These are phyloP conservation scores for Tuta absoluta DNA, from an alignment of 2,888 invertebrate genomes.

Conservation along the genomic window DNA sequence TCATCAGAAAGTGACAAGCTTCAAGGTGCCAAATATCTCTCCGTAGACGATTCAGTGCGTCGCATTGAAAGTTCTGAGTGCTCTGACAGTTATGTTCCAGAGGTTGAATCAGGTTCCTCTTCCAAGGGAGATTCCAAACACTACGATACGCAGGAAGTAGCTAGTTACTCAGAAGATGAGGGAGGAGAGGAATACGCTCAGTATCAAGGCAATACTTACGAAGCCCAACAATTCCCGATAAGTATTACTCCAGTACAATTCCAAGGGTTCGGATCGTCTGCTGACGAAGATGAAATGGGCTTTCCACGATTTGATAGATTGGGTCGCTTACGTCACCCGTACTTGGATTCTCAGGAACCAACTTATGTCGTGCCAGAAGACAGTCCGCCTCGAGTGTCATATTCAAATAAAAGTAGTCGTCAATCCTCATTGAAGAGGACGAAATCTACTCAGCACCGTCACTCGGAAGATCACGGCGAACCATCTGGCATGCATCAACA, in stretches of 20 bases:
- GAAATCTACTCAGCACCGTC: conserved; percentile 66
- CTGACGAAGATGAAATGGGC: conserved; percentile 85
- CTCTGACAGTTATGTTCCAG: conserved; percentile 86
- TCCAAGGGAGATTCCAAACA: conserved; percentile 78
- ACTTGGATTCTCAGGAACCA: conserved; percentile 75
- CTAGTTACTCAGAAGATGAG: conserved; percentile 81
- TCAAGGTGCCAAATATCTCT: conserved; percentile 63
- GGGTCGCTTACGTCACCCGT: conserved; percentile 78
- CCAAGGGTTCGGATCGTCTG: conserved; percentile 83
- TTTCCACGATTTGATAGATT: conserved; percentile 83
- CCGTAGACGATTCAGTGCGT: conserved; percentile 70
- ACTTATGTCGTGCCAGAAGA: conserved; percentile 74
- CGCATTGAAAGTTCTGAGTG: conserved; percentile 84
- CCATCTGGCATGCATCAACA: conserved; percentile 62
- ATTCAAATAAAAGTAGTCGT: conserved; percentile 75
- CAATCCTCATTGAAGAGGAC: conserved; percentile 74
- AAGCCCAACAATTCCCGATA: conserved; percentile 69
- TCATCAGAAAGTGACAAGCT: conserved; percentile 77
- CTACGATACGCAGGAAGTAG: conserved; percentile 63
- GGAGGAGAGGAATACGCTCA: conserved; percentile 75
- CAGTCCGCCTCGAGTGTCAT: conserved; percentile 70
- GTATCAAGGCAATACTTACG: conserved; percentile 66
- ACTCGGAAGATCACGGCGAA: conserved; percentile 67
- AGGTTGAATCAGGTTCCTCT: conserved; percentile 83
- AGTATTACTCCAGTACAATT: conserved; percentile 78